Percentiles rank a stretch among this genome's conserved stretches.
phyloP scores from a whole-genome alignment of 2,113 vertebrate genomes.

The Catharus minimus region DNA sequence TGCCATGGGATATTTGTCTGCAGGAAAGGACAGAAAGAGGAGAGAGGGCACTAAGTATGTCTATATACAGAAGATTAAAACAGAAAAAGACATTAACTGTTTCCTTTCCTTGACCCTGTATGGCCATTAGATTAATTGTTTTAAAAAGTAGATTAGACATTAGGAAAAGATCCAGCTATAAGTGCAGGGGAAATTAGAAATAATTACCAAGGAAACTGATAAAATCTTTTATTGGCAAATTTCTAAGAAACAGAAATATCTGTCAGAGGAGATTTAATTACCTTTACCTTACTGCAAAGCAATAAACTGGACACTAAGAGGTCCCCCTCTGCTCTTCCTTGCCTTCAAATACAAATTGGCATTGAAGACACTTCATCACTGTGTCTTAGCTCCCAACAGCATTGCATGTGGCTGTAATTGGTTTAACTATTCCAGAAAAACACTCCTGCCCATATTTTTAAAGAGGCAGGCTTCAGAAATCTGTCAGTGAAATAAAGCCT shows the following conservation, averaged over 20 bases:
- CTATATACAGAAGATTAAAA: background rate
- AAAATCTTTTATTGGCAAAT: background rate
- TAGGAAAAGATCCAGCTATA: background rate
- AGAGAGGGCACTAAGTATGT: background rate
- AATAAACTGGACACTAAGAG: background rate
- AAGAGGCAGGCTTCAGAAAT: constrained; percentile 34
- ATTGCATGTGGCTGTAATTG: background rate
- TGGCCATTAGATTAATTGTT: background rate
- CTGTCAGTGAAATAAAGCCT: constrained; percentile 35
- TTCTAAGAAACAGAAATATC: background rate
- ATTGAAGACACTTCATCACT: background rate
- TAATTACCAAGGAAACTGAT: background rate
- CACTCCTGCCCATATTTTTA: constrained; percentile 20
- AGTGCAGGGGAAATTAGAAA: background rate
- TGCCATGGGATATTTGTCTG: background rate
- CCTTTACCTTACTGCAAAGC: background rate
- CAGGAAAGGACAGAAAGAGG: background rate
- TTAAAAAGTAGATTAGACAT: background rate
- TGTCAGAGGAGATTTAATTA: background rate
- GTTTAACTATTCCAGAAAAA: background rate
- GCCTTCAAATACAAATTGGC: background rate
- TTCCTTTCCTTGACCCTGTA: background rate
- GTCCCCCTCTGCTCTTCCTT: background rate
- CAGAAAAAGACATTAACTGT: background rate
- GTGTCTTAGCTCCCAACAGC: background rate